Evolutionary conservation across 2,797 vertebrate species (phyloP).

Genomic region (Balearica regulorum): DNA sequence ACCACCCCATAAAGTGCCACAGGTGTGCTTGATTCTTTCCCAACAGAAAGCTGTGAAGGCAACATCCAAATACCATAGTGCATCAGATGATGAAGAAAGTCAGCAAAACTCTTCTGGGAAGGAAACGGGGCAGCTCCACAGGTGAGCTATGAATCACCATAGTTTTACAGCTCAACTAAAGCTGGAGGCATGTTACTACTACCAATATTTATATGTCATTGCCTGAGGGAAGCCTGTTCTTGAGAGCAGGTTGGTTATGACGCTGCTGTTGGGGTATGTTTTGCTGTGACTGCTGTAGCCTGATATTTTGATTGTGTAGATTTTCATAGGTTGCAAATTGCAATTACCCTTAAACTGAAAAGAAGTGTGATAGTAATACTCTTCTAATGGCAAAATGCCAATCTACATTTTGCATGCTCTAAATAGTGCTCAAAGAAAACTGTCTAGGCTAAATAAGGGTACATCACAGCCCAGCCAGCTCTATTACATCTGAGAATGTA

Average conservation of each 20-base stretch:
- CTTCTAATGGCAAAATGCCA: not conserved
- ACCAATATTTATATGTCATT: not conserved
- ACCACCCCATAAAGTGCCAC: not conserved
- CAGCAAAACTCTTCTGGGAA: slow-evolving; percentile 78
- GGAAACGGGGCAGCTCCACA: slow-evolving; percentile 84
- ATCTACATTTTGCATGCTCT: not conserved
- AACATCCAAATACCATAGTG: slow-evolving; percentile 80
- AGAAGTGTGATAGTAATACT: not conserved
- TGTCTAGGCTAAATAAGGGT: not conserved
- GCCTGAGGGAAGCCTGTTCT: not conserved
- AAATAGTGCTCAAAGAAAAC: not conserved
- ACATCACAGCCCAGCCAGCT: not conserved
- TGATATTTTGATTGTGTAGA: not conserved
- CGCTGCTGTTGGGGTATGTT: not conserved
- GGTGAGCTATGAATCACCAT: slow-evolving; percentile 69
- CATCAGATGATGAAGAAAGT: slow-evolving; percentile 86
- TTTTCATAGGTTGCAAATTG: not conserved
- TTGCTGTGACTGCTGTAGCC: not conserved
- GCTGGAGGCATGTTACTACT: not conserved
- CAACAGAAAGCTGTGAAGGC: slow-evolving; percentile 87
- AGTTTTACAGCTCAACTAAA: not conserved
- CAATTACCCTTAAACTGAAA: not conserved
- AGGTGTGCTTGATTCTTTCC: slow-evolving; percentile 14
- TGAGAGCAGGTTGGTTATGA: not conserved
- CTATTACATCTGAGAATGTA: not conserved